A percentile compares a stretch with the other conserved stretches of the same genome.
Conservation (phyloP, 2,888 invertebrate genomes). For the Schrankia costaestrigalis region DNA sequence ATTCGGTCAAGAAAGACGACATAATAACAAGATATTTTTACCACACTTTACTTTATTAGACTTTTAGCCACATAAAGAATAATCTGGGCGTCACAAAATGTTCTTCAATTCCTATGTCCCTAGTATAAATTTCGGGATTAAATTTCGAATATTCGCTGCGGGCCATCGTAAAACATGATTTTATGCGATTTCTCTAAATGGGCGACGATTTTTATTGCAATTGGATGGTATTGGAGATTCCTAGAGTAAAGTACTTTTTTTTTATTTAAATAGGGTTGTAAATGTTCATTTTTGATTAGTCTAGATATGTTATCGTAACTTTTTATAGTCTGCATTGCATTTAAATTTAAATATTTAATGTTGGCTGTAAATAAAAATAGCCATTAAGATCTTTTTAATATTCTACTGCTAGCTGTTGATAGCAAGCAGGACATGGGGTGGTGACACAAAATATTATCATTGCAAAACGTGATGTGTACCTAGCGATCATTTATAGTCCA, state of each 20-base stretch:
- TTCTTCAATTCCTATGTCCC: slow-evolving; percentile 7
- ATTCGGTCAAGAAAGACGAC: too few relatives aligned
- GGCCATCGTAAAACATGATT: slow-evolving; percentile 49
- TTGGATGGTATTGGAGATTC: slow-evolving; percentile 29
- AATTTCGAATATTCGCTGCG: slow-evolving; percentile 38
- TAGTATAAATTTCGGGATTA: slow-evolving; percentile 22
- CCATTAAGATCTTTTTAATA: too few relatives aligned
- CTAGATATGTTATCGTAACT: too few relatives aligned
- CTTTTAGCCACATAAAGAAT: background rate
- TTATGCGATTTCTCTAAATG: slow-evolving; percentile 37
- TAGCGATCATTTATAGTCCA: too few relatives aligned
- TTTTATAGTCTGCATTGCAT: too few relatives aligned
- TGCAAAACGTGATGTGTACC: too few relatives aligned
- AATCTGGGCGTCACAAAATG: background rate
- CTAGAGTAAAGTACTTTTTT: slow-evolving; percentile 11
- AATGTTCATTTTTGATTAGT: slow-evolving; percentile 8
- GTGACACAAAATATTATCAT: too few relatives aligned
- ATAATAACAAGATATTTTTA: too few relatives aligned
- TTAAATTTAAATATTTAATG: too few relatives aligned
- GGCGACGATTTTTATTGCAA: slow-evolving; percentile 35
- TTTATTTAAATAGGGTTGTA: slow-evolving; percentile 6
- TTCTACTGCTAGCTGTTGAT: too few relatives aligned
- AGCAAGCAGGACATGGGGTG: too few relatives aligned
- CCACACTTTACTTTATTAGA: slow-evolving; percentile 12
- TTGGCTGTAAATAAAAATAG: too few relatives aligned